phyloP scores from a whole-genome alignment of 2,113 vertebrate genomes.

The Dipodomys ordii region DNA sequence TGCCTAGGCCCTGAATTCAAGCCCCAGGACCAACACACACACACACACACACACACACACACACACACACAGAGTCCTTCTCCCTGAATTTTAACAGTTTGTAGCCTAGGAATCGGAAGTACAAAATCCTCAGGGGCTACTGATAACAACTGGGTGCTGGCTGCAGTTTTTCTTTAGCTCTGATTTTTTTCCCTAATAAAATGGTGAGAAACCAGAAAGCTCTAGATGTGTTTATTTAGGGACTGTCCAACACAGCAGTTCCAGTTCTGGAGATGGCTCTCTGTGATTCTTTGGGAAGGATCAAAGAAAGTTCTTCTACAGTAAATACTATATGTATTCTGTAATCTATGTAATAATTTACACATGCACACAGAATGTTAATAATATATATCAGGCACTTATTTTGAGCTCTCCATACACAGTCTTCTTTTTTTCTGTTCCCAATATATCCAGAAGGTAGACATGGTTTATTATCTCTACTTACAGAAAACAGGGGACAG shows the following conservation, averaged over 20 bases:
- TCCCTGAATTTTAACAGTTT: conserved; percentile 41
- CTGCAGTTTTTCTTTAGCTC: not conserved
- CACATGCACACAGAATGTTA: no score
- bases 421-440: not conserved
- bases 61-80: not conserved
- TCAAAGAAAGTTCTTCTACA: conserved; percentile 30
- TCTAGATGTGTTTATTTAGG: not conserved
- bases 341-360: no score
- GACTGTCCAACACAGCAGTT: not conserved
- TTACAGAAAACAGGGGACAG: conserved; percentile 20
- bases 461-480: not conserved
- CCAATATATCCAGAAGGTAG: not conserved
- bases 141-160: not conserved
- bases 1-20: no score
- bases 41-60: no score
- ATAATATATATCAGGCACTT: not conserved
- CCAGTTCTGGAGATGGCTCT: conserved; percentile 26
- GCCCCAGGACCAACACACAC: no score
- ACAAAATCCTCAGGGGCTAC: conserved; percentile 58
- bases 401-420: not conserved
- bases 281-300: conserved; percentile 53
- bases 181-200: not conserved
- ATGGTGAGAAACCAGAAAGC: not conserved
- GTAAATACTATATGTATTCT: no score
- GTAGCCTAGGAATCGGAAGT: conserved; percentile 45